These are phyloP conservation scores for Pristionchus exspectatus DNA, from an alignment of 2,888 invertebrate genomes.

Conservation along the genomic window DNA sequence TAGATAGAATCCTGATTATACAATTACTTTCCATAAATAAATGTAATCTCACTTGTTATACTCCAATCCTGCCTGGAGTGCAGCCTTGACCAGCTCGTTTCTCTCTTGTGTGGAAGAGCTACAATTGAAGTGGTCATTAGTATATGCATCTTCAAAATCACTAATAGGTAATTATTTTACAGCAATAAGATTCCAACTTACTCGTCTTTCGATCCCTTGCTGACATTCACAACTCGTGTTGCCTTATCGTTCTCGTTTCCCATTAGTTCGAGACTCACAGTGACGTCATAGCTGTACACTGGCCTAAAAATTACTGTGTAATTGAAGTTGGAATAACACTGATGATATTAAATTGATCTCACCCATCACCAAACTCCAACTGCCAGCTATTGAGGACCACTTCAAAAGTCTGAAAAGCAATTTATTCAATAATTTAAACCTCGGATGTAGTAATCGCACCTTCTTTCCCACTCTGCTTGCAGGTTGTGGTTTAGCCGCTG, in stretches of 20 bases:
- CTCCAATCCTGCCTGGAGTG: constrained; percentile 30
- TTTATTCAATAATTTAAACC: not conserved
- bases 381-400: not conserved
- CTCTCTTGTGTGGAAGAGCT: not conserved
- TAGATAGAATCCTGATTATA: not conserved
- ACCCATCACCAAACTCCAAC: not conserved
- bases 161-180: too few species aligned
- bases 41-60: not conserved
- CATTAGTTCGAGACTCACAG: not conserved
- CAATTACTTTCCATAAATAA: not conserved
- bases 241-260: too few species aligned
- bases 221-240: not conserved
- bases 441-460: not conserved
- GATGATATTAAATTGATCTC: not conserved
- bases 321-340: not conserved
- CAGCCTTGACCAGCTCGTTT: not conserved
- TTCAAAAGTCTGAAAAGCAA: not conserved
- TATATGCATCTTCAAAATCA: not conserved
- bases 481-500: not conserved
- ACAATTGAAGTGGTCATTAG: not conserved
- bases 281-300: constrained; percentile 30
- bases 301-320: not conserved
- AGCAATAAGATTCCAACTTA: not conserved
- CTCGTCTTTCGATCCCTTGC: constrained; percentile 38
- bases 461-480: constrained; percentile 8